Base-by-base conservation (phyloP, 1,140 invertebrate species). In the Eubasilissa regina region DNA sequence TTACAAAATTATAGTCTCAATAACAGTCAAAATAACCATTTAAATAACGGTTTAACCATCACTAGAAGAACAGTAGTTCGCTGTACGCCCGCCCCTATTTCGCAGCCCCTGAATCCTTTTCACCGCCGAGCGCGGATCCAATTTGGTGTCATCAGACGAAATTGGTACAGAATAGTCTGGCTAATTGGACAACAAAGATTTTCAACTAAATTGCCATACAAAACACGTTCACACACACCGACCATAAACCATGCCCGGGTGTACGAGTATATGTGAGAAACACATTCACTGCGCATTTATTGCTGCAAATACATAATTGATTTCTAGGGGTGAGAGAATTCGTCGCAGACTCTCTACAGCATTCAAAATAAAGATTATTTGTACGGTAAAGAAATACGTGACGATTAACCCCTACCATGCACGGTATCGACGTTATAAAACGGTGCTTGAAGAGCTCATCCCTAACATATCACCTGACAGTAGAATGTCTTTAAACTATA, bases 201-300 rank as follows among this genome's bases (percentile, higher is more conserved):
- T 82, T 82, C 81, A 82, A 82, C 78, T 82, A 82, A 82, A 82
- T 82, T 82, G 81, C 81, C 81, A 80, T 82, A 82, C 81, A 82
- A 82, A 82, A 82, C 81, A 82, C 53, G 77, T 80, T 82, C 81
- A 78, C 81, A 80, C 81, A 82, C 76, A 77, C 47, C 17, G 62
- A 64, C 75, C n/a, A 12, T 45, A 15, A 56, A 10, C 47, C 64
- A 35, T 35, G 6, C 10, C 9, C 9, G 21, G 56, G n/a, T 53
- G n/a, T 43, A 13, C 47, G 48, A 43, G 43, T 70, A 72, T 78
- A 56, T 77, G 75, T 80, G 77, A 82, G 81, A 82, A 78, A 51
- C 35, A 35, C 74, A 81, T 73, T 75, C 55, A 76, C 77, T 58
- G 21, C 74, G 21, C 51, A n/a, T 73, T 55, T 51, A 25, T 75